phyloP scores from a whole-genome alignment of 2,797 vertebrate species.

The Notolabrus celidotus region DNA sequence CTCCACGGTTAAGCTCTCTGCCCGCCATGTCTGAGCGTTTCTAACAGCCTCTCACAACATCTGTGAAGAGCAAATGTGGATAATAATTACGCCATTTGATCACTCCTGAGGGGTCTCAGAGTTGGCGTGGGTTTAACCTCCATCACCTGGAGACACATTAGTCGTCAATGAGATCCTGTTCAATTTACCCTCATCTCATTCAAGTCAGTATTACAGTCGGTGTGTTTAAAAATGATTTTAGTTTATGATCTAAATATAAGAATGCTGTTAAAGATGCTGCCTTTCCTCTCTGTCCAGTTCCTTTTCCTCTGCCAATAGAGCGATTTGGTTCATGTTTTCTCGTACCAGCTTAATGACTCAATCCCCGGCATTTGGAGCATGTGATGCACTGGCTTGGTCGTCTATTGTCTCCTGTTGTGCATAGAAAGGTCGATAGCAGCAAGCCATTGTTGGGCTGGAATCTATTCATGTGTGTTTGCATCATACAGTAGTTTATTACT shows the following conservation, averaged over 20 bases:
- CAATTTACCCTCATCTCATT: constrained; percentile 26
- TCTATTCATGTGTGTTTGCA: neutral
- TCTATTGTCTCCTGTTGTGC: constrained; percentile 10
- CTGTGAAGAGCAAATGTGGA: constrained; percentile 20
- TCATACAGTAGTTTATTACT: constrained; percentile 1
- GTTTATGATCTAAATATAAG: constrained; percentile 22
- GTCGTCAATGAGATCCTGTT: constrained; percentile 14
- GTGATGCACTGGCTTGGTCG: neutral
- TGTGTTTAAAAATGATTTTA: constrained; percentile 15
- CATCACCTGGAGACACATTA: constrained; percentile 31
- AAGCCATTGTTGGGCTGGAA: constrained; percentile 3
- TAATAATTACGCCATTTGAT: constrained; percentile 40
- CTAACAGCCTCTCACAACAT: constrained; percentile 27
- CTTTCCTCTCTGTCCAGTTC: constrained; percentile 1
- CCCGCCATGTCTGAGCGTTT: constrained; percentile 13
- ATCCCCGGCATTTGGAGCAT: neutral
- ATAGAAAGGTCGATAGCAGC: constrained; percentile 29
- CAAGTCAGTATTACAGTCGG: neutral
- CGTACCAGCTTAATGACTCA: constrained; percentile 7
- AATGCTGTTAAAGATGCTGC: neutral
- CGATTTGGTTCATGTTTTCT: constrained; percentile 7
- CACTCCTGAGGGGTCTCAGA: constrained; percentile 2
- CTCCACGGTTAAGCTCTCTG: constrained; percentile 22
- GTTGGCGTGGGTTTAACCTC: constrained; percentile 22
- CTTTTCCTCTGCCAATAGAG: constrained; percentile 3